A percentile compares a stretch with the other conserved stretches of the same genome.
phyloP scores from a whole-genome alignment of 2,888 invertebrate genomes.

The Stenchaetothrips biformis region DNA sequence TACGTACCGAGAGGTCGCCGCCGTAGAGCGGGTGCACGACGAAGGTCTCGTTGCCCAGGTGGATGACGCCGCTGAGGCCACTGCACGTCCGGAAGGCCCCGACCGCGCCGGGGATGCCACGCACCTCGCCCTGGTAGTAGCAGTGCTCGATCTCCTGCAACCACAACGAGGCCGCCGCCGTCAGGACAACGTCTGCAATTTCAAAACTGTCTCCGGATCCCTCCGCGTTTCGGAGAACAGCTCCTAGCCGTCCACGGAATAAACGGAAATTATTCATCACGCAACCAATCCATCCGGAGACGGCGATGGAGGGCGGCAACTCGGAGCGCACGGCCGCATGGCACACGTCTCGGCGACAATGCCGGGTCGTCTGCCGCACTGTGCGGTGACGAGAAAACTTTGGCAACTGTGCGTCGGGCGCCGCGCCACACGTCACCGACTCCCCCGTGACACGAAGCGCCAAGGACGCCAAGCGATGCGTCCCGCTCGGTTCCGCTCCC shows the following conservation, averaged over 20 bases:
- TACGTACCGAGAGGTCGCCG: slow-evolving; percentile 92
- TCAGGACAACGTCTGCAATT: too few relatives aligned
- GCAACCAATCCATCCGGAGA: background rate
- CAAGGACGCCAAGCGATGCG: too few relatives aligned
- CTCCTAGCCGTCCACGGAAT: too few relatives aligned
- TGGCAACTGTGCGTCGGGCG: too few relatives aligned
- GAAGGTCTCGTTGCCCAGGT: slow-evolving; percentile 96
- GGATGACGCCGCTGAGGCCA: slow-evolving; percentile 95
- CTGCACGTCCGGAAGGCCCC: slow-evolving; percentile 98
- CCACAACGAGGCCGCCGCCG: background rate
- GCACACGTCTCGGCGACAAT: background rate
- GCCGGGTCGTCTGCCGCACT: background rate
- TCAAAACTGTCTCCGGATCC: too few relatives aligned
- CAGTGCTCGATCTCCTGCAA: slow-evolving; percentile 93
- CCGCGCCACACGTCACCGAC: too few relatives aligned
- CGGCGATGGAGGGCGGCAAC: background rate
- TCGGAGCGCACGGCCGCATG: background rate
- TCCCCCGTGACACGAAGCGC: too few relatives aligned
- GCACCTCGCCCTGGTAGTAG: slow-evolving; percentile 96
- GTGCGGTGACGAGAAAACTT: too few relatives aligned
- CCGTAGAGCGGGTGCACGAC: slow-evolving; percentile 97
- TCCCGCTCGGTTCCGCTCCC: too few relatives aligned
- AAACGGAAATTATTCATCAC: too few relatives aligned
- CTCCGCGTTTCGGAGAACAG: too few relatives aligned
- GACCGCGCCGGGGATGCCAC: slow-evolving; percentile 92